Evolutionary conservation across 2,113 vertebrate species (phyloP).

Genomic region (Coracopsis vasa): DNA sequence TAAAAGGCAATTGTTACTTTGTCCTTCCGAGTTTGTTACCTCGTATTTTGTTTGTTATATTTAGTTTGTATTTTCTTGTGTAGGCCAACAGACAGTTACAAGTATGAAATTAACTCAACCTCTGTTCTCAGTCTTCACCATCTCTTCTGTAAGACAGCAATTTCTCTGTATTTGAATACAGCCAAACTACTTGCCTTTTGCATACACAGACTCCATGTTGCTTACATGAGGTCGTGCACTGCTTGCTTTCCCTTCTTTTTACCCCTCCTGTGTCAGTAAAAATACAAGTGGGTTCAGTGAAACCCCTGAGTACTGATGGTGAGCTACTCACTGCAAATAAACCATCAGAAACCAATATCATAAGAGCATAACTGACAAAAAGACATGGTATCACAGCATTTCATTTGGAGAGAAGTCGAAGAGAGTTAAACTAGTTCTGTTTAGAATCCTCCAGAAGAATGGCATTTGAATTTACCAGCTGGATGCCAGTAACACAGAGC

Average conservation of each 20-base stretch:
- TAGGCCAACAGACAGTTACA: not conserved
- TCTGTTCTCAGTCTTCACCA: not conserved
- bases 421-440: not conserved
- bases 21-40: not conserved
- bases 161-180: not conserved
- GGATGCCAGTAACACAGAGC: not conserved
- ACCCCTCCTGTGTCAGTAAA: not conserved
- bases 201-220: not conserved
- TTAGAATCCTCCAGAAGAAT: not conserved
- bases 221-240: not conserved
- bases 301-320: not conserved
- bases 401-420: not conserved
- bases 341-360: not conserved
- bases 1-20: not conserved
- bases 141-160: not conserved
- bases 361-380: not conserved
- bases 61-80: not conserved
- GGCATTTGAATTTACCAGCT: not conserved
- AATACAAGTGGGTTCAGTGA: not conserved
- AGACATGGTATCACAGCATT: not conserved
- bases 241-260: not conserved
- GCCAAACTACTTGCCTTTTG: not conserved
- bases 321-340: not conserved
- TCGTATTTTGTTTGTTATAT: not conserved
- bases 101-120: not conserved